Evolutionary conservation across 1,140 invertebrate species (phyloP), one percentile per base, ranked within the genome.

Genomic region (Agraylea sexmaculata): DNA sequence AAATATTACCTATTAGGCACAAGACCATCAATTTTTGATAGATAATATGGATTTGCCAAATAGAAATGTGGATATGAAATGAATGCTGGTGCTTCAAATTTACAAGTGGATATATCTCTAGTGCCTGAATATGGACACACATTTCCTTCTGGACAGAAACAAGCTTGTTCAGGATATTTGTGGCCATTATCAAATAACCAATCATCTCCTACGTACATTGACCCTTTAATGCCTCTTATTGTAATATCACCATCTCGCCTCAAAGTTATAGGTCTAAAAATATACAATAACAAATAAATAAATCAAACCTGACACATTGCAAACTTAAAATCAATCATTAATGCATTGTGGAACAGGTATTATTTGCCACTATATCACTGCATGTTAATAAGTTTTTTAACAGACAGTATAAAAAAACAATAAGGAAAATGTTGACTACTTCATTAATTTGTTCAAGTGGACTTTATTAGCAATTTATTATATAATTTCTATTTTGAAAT

Each of bases 61-160:
- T 77, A 74, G 64, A 87, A 88, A 62, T 90, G 85, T 1, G 86
- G 85, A 46, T 78, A 74, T 12, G 83, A 82, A 7, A 86, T 60
- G 51, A 77, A 83, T 8, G 77, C 74, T 1, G 85, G 85, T 10
- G 80, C 74, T 16, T 74, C 74, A 48, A 61, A 68, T 42, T 74
- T 69, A 42, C 78, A 80, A 21, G 52, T 39, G 4, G 74, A 73
- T 36, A 78, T 70, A 52, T 76, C 70, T 2, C 74, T 54, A 0
- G 61, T 55, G 5, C 74, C 74, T 15, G 62, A 46, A 0, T 69
- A 71, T 42, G 66, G 21, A 51, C 62, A 75, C 20, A 64, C 45
- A 0, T 50, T 43, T 1, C 56, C 47, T 17, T 52, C 51, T 21
- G 53, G 47, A 45, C 71, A 75, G 48, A 66, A 75, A 49, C 73